A percentile compares a stretch with the other conserved stretches of the same genome.
phyloP scores from a whole-genome alignment of 2,113 vertebrate species.

The Eudyptes chrysolophus region DNA sequence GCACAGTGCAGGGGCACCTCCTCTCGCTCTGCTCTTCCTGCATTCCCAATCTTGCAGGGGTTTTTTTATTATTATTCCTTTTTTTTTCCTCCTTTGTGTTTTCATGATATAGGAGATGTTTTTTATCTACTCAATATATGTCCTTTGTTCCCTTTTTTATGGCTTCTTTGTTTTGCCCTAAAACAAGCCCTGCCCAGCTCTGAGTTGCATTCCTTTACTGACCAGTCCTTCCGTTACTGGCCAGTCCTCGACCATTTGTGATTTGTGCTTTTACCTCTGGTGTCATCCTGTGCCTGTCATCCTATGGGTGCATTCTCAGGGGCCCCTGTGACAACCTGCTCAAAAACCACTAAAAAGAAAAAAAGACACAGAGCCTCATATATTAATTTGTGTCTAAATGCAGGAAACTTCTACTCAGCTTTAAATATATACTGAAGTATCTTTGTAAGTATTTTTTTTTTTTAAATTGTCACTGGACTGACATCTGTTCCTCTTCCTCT shows the following conservation, averaged over 20 bases:
- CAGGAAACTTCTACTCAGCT: not conserved
- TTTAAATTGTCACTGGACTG: not conserved
- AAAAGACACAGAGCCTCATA: not conserved
- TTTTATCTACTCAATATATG: not conserved
- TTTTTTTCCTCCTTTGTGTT: not conserved
- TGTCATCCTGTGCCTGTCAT: not conserved
- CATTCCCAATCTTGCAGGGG: fast-evolving
- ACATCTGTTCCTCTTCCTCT: not conserved
- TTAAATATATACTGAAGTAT: not conserved
- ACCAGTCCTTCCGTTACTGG: not conserved
- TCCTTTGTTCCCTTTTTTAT: not conserved
- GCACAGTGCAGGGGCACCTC: not conserved
- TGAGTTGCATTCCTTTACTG: not conserved
- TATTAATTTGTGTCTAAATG: not conserved
- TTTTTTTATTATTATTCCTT: not conserved
- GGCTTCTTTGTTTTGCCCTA: not conserved
- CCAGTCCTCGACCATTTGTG: not conserved
- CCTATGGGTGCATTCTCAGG: not conserved
- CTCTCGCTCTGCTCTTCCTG: not conserved
- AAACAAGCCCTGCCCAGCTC: not conserved
- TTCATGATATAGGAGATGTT: not conserved
- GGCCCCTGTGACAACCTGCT: not conserved
- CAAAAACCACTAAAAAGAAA: not conserved
- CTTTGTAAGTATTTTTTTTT: not conserved
- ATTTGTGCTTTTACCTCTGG: not conserved